A percentile compares a stretch with the other conserved stretches of the same genome.
Evolutionary conservation across 2,888 invertebrate genomes (phyloP).

Genomic region (Sesia bembeciformis): DNA sequence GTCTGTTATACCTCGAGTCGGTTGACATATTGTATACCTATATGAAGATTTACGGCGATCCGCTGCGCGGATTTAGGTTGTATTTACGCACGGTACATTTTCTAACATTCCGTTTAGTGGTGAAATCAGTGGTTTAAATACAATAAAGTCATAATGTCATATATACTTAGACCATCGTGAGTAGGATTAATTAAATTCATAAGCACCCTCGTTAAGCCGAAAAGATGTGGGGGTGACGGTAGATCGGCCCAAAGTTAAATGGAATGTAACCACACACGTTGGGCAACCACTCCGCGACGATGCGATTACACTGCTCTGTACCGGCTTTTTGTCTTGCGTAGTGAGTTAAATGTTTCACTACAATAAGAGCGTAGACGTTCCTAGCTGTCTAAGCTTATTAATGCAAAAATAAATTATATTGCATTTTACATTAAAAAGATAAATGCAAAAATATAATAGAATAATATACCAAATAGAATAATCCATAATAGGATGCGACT

Average conservation of each 20-base stretch:
- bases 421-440: too few relatives aligned
- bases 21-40: not conserved
- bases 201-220: slow-evolving; percentile 36
- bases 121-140: not conserved
- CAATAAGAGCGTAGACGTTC: too few relatives aligned
- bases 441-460: too few relatives aligned
- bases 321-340: too few relatives aligned
- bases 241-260: slow-evolving; percentile 37
- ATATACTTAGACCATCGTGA: slow-evolving; percentile 27
- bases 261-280: slow-evolving; percentile 35
- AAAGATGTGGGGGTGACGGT: slow-evolving; percentile 28
- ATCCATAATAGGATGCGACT: too few relatives aligned
- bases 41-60: not conserved
- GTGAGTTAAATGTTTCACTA: too few relatives aligned
- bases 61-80: too few relatives aligned
- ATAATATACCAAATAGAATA: too few relatives aligned
- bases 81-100: too few relatives aligned
- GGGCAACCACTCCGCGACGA: not conserved
- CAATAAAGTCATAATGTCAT: slow-evolving; percentile 6
- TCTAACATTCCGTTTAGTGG: too few relatives aligned
- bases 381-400: too few relatives aligned
- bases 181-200: slow-evolving; percentile 46
- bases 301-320: not conserved
- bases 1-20: not conserved
- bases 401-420: too few relatives aligned